Evolutionary conservation across 2,113 vertebrate genomes (phyloP), one percentile per base, ranked within the genome.

Genomic region (Cololabis saira): DNA sequence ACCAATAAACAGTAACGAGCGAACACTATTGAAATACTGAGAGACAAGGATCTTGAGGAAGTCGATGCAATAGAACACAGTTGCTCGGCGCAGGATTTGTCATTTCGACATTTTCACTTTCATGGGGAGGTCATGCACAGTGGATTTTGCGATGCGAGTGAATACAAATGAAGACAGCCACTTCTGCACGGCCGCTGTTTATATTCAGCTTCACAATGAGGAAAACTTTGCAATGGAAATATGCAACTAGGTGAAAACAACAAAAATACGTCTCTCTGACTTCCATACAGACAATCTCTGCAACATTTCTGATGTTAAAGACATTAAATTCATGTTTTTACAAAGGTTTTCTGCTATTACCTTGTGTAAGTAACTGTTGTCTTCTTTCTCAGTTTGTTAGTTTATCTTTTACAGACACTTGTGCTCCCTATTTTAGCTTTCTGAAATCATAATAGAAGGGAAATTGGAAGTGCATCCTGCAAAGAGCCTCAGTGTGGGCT

Each of bases 141-240:
- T 56, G 9, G 15, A 53, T 64, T 81, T 55, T 60, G 14, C 18
- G 55, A 40, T 48, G 47, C 12, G 11, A 49, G 41, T 48, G 52
- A 69, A 76, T 61, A 57, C 68, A 72, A 54, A 58, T 42, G 37
- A 40, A 63, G 22, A 57, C 66, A 50, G 30, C 37, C 65, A 16
- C 30, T 43, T 63, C 49, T 37, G 2, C 55, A 69, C 58, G 30
- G 27, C 16, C 45, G 49, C 55, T 63, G 80, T 85, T 76, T 80
- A 59, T 67, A 66, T 76, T 71, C 69, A 41, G 61, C 15, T 62
- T 67, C 43, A 51, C 67, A 66, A 57, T 48, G 42, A 70, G 13
- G 10, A 7, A 37, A 37, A 9, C 33, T 7, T 37, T 37, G 33
- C 33, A 37, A 37, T 9, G 33, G 6, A 37, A 37, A 37, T 37